A percentile compares a stretch with the other conserved stretches of the same genome.
These are phyloP conservation scores for Serinus canaria DNA, from an alignment of 2,113 vertebrate species.

Conservation along the genomic window DNA sequence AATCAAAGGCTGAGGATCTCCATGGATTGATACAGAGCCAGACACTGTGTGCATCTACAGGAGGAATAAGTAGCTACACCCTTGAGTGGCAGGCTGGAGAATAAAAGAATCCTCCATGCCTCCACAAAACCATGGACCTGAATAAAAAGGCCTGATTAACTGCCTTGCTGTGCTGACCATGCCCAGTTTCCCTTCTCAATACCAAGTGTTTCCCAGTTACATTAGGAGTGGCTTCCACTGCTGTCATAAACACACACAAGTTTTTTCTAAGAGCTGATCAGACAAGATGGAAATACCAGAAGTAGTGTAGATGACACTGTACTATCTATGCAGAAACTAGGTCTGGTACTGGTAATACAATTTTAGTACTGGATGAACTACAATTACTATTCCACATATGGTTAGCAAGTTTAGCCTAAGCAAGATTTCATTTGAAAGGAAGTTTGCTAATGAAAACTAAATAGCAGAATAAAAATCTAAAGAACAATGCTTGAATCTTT, in stretches of 20 bases:
- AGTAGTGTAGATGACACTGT: rapidly evolving
- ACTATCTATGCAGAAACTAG: neutral
- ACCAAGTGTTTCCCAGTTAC: neutral
- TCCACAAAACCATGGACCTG: neutral
- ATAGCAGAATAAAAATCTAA: neutral
- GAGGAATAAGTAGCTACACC: rapidly evolving
- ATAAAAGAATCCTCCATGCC: neutral
- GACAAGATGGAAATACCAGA: neutral
- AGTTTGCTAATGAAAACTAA: neutral
- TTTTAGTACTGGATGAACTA: neutral
- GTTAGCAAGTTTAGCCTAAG: neutral
- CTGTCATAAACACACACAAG: neutral
- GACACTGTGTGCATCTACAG: neutral
- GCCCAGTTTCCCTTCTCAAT: neutral
- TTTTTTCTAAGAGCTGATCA: neutral
- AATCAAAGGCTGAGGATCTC: neutral
- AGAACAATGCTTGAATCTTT: neutral
- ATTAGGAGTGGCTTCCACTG: neutral
- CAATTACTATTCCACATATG: neutral
- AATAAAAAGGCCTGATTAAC: neutral
- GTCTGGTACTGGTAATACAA: neutral
- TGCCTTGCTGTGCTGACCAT: neutral
- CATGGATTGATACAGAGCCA: neutral
- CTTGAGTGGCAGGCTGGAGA: neutral
- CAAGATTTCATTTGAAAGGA: neutral